phyloP scores from a whole-genome alignment of 2,797 vertebrate genomes.

The Gymnoscopelus braueri region DNA sequence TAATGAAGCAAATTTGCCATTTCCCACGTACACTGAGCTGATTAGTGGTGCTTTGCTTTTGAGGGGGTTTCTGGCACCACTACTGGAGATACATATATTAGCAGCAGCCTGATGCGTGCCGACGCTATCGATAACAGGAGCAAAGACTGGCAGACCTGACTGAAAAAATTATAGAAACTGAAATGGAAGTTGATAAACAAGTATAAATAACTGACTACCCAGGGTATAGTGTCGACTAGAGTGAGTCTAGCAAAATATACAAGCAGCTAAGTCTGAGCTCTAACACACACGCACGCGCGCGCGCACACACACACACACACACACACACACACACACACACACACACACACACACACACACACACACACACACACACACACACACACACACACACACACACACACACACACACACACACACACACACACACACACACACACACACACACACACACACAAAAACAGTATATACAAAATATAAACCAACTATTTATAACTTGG shows the following conservation, averaged over 20 bases:
- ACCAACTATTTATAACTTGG: no score
- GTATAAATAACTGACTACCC: background rate
- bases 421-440: conserved; percentile 14
- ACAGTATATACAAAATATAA: no score
- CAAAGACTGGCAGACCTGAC: background rate
- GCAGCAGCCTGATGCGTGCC: no score
- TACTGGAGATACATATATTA: conserved; percentile 7
- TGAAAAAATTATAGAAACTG: background rate
- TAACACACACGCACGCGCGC: background rate
- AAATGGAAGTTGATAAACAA: background rate
- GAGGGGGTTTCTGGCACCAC: background rate
- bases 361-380: background rate
- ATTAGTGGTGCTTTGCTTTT: background rate
- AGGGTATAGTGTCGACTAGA: background rate
- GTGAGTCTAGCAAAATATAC: no score
- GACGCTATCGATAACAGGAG: no score
- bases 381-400: conserved; percentile 16
- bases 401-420: conserved; percentile 10
- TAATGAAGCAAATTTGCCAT: conserved; percentile 1
- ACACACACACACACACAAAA: background rate
- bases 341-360: background rate
- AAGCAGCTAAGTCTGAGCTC: background rate
- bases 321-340: conserved; percentile 9
- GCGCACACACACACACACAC: conserved; percentile 7
- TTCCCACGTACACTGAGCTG: conserved; percentile 3